Base-by-base conservation (phyloP, 2,797 vertebrate species). In the Coracias cyanogaster region DNA sequence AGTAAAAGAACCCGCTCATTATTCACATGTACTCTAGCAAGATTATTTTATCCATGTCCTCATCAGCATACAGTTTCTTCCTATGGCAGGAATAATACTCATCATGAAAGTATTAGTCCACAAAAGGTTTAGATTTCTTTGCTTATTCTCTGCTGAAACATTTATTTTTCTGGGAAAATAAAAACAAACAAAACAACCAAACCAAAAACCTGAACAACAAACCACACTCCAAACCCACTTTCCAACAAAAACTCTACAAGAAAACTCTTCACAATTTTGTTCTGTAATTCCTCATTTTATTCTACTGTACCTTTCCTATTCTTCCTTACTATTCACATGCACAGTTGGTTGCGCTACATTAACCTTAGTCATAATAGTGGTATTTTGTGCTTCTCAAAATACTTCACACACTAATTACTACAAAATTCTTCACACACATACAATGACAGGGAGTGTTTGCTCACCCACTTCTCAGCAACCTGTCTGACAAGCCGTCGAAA, bases 1-100 rank as follows among this genome's bases (percentile, higher is more conserved):
- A 93, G 29, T 58, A 73, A 89, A 94, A 89, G 73, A 93, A 86
- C n/a, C 61, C 4, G 0, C 33, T 95, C 82, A 95, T 82, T 86
- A 79, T 76, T 89, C 86, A 62, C 66, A 76, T n/a, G 28, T 61
- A 93, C 83, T 86, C 65, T 25, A 86, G 58, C 25, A 95, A 69
- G 65, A 90, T 71, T 77, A 92, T 88, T 91, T 92, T 83, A 78
- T 46, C 45, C 46, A 76, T 6, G 2, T 76, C 41, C 35, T 73
- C 45, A 82, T 62, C 69, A 85, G 51, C 51, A 77, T 10, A 65
- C 17, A 22, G 18, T 79, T 92, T 76, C 67, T 52, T 86, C 51
- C 92, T 80, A 69, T 0, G 0, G 45, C 24, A 91, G 72, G 67
- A 90, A 45, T 54, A 90, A 86, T 62, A 79, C 22, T 77, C 17